Base-by-base conservation (phyloP, 2,888 invertebrate species). In the Hemicrepidius hirtus region DNA sequence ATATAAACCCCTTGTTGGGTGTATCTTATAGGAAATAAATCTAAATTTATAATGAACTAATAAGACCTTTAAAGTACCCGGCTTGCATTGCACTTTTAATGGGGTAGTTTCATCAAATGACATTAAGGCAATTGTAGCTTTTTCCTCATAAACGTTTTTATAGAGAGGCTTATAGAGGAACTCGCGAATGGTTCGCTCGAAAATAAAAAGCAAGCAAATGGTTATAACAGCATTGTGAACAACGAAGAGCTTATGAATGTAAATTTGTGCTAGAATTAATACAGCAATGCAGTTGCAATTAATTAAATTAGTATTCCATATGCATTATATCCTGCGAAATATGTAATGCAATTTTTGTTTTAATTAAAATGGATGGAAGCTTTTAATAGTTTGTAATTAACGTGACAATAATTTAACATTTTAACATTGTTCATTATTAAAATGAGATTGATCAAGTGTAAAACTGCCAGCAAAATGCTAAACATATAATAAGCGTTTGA, bases 31-130 rank as follows among this genome's bases (percentile, higher is more conserved):
- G n/a, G n/a, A n/a, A n/a, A n/a, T n/a, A n/a, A n/a, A n/a, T n/a
- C n/a, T n/a, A n/a, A n/a, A n/a, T n/a, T n/a, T n/a, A n/a, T n/a
- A n/a, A n/a, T n/a, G n/a, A n/a, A n/a, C n/a, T n/a, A n/a, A n/a
- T n/a, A n/a, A 6, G n/a, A 41, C 4, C 24, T 12, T 50, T 50
- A 16, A 50, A 18, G 20, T 7, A 24, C 3, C 50, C n/a, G n/a
- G n/a, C 24, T 50, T n/a, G 20, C 50, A 24, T 24, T 24, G 13
- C 6, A 7, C 21, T 50, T 50, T 50, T 50, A 50, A 46, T 46
- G 46, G 46, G 13, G 3, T 10, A 44, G 20, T 50, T 50, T 24
- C 50, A 50, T 50, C 50, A 50, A 16, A 24, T 18, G 20, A 18
- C 20, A 24, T 50, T 50, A 50, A 50, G 16, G 16, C 13, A 24